Percentiles rank a stretch among this genome's conserved stretches.
Evolutionary conservation across 2,113 vertebrate genomes (phyloP).

Genomic region (Boulengeromyrus knoepffleri): DNA sequence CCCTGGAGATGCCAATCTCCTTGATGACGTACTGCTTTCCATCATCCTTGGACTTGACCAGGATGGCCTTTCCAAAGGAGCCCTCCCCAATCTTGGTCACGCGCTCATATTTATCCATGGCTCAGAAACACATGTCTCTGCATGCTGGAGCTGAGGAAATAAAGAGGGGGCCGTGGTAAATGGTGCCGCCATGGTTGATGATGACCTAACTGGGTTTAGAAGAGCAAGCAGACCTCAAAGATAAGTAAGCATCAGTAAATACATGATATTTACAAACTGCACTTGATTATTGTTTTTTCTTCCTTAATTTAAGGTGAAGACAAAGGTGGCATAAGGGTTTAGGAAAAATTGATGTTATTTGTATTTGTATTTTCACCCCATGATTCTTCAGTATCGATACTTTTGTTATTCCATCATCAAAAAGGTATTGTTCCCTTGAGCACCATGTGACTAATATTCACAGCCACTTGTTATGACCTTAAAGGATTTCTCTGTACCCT

Average conservation of each 20-base stretch:
- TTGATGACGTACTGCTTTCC: conserved; percentile 92
- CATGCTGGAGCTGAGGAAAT: conserved; percentile 48
- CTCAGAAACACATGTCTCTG: conserved; percentile 56
- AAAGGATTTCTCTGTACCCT: background rate
- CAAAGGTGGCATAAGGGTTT: background rate
- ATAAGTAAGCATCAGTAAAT: background rate
- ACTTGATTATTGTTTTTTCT: background rate
- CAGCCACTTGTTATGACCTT: background rate
- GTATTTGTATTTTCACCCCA: background rate
- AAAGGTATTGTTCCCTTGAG: background rate
- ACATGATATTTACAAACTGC: background rate
- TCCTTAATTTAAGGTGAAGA: background rate
- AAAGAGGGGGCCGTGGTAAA: background rate
- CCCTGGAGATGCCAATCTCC: conserved; percentile 91
- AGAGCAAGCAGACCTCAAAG: background rate
- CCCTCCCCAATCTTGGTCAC: conserved; percentile 92
- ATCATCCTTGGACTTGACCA: conserved; percentile 84
- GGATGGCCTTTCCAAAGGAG: conserved; percentile 92
- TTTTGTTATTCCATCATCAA: background rate
- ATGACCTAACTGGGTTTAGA: background rate
- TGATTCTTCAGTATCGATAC: background rate
- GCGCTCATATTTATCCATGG: conserved; percentile 90
- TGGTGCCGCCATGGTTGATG: background rate
- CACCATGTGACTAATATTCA: background rate
- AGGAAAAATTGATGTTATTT: background rate